Percentiles rank a stretch among this genome's conserved stretches.
Evolutionary conservation across 37 sponge, comb jelly and placozoan genomes (phyloP).

Genomic region (Tethya wilhelma): DNA sequence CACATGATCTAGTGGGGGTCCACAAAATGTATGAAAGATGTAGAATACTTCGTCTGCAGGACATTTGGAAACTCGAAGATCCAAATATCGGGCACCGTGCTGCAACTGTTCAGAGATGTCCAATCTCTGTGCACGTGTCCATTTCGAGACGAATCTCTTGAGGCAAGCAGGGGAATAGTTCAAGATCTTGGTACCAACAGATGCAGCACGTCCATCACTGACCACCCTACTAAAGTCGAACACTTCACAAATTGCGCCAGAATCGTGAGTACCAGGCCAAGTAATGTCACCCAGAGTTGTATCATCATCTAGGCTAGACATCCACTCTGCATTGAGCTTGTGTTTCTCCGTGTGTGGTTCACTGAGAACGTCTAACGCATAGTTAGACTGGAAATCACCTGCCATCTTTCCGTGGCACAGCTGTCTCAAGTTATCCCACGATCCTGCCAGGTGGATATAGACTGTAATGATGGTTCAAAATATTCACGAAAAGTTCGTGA

Average conservation of each 20-base stretch:
- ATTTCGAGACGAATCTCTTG: background rate
- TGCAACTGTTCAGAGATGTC: background rate
- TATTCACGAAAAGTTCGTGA: too few relatives aligned
- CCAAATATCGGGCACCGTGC: constrained; percentile 20
- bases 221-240: constrained; percentile 21
- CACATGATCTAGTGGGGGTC: background rate
- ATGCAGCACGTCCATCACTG: background rate
- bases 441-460: too few relatives aligned
- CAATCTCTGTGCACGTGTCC: constrained; percentile 9
- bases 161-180: constrained; percentile 1
- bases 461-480: too few relatives aligned
- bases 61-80: constrained; percentile 17
- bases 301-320: too few relatives aligned
- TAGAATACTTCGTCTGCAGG: background rate
- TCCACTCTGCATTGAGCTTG: too few relatives aligned
- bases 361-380: too few relatives aligned
- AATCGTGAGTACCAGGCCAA: constrained; percentile 29
- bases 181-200: constrained; percentile 3
- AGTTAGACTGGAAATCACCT: too few relatives aligned
- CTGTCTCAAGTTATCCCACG: too few relatives aligned
- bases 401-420: too few relatives aligned
- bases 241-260: constrained; percentile 6
- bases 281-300: background rate
- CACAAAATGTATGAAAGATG: constrained; percentile 26
- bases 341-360: too few relatives aligned